Evolutionary conservation across 2,888 invertebrate genomes (phyloP).

Genomic region (Sphecodes monilicornis): DNA sequence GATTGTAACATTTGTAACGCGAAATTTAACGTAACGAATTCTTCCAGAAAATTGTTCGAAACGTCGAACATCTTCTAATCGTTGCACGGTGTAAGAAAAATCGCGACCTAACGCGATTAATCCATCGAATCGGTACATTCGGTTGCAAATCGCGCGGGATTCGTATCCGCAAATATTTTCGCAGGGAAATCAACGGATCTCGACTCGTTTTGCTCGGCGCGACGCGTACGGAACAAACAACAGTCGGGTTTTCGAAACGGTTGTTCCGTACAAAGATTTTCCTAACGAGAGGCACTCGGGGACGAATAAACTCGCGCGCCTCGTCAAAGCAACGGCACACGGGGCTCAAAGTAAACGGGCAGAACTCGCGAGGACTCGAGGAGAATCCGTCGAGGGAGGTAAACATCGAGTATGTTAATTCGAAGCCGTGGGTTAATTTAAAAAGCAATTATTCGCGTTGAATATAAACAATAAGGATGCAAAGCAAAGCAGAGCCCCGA

Average conservation of each 20-base stretch:
- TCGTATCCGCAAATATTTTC: background rate
- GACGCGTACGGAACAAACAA: background rate
- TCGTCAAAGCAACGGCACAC: background rate
- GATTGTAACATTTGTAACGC: too few relatives aligned
- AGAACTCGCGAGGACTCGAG: background rate
- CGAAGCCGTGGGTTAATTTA: conserved; percentile 71
- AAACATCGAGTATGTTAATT: conserved; percentile 72
- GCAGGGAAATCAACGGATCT: background rate
- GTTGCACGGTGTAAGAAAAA: background rate
- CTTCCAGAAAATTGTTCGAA: background rate
- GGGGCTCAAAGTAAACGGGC: conserved; percentile 20
- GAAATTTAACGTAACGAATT: too few relatives aligned
- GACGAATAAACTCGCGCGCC: background rate
- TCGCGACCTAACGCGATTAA: too few relatives aligned
- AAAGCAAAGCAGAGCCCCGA: conserved; percentile 14
- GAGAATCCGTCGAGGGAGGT: background rate
- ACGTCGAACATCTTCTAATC: background rate
- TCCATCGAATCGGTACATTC: too few relatives aligned
- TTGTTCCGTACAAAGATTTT: conserved; percentile 1
- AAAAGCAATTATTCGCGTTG: conserved; percentile 76
- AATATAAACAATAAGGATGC: conserved; percentile 72
- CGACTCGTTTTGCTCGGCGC: background rate
- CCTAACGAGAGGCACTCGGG: background rate
- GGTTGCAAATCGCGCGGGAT: too few relatives aligned
- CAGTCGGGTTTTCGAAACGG: background rate